phyloP scores from a whole-genome alignment of 2,113 vertebrate genomes.

The Aspidoscelis tigris region DNA sequence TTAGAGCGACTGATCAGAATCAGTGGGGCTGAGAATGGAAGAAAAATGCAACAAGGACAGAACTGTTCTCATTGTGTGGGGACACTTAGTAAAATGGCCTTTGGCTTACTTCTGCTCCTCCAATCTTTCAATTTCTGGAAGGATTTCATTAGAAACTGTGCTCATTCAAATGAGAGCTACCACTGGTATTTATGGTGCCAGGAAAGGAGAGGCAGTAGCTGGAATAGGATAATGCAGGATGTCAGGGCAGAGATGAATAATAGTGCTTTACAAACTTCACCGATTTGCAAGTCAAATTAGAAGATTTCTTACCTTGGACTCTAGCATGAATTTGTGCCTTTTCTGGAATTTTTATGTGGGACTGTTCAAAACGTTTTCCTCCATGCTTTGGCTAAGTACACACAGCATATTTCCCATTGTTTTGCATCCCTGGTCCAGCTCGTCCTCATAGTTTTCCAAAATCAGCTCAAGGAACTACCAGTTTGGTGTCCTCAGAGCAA shows the following conservation, averaged over 20 bases:
- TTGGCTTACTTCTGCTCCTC: background rate
- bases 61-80: background rate
- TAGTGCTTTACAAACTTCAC: background rate
- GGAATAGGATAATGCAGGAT: conserved; percentile 14
- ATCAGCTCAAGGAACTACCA: background rate
- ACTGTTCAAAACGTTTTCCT: background rate
- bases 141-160: conserved; percentile 14
- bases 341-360: background rate
- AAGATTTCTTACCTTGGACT: background rate
- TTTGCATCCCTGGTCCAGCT: background rate
- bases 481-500: background rate
- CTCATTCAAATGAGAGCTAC: conserved; percentile 24
- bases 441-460: background rate
- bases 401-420: background rate
- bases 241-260: conserved; percentile 28
- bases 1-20: background rate
- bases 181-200: conserved; percentile 10
- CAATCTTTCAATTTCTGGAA: background rate
- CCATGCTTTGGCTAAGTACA: background rate
- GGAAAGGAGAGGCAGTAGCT: conserved; percentile 8
- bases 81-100: background rate
- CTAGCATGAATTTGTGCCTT: background rate
- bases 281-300: conserved; percentile 41
- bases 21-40: background rate
- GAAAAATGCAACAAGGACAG: background rate